Percentiles rank a stretch among this genome's conserved stretches.
These are phyloP conservation scores for Coluber constrictor DNA, from an alignment of 2,797 vertebrate species.

Conservation along the genomic window DNA sequence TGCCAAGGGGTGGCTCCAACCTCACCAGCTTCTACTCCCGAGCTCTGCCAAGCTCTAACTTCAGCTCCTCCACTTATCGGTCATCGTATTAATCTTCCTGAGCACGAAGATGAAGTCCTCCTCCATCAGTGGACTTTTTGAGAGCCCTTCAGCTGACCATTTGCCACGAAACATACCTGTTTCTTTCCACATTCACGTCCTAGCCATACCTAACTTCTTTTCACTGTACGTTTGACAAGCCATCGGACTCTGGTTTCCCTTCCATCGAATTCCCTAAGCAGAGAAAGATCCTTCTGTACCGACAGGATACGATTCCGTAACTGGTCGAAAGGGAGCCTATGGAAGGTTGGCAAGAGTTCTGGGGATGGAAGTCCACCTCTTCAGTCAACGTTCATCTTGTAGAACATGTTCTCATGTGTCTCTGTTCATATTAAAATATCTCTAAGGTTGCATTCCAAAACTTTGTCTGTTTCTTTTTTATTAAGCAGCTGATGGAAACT, in stretches of 20 bases:
- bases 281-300: neutral
- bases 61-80: neutral
- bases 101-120: neutral
- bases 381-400: too few relatives aligned
- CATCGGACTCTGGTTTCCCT: neutral
- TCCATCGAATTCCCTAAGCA: neutral
- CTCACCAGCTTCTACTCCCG: neutral
- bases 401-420: neutral
- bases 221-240: neutral
- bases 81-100: neutral
- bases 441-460: constrained; percentile 1
- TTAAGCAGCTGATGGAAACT: neutral
- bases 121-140: neutral
- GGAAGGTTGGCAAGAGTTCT: neutral
- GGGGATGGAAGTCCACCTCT: neutral
- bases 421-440: constrained; percentile 8
- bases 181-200: neutral
- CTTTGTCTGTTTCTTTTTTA: neutral
- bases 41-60: neutral
- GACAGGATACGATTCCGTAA: neutral
- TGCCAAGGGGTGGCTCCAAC: neutral
- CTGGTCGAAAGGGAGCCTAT: neutral
- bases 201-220: neutral
- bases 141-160: neutral
- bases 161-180: neutral